phyloP scores from a whole-genome alignment of 2,113 vertebrate genomes.

The Notothenia rossii region DNA sequence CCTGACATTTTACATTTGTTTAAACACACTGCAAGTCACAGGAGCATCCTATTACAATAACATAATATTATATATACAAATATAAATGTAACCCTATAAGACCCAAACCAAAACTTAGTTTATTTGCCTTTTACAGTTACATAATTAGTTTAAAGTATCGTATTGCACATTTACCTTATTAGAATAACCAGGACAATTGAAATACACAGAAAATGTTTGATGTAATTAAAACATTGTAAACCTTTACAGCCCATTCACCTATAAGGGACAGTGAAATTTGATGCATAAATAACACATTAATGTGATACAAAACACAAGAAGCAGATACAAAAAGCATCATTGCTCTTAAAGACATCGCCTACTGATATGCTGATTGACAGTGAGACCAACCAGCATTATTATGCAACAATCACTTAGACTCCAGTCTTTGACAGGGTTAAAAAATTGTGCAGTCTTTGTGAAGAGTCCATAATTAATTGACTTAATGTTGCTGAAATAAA shows the following conservation, averaged over 20 bases:
- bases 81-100: background rate
- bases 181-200: background rate
- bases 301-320: background rate
- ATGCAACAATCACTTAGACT: background rate
- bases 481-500: constrained; percentile 6
- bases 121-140: background rate
- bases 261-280: background rate
- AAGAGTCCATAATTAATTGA: background rate
- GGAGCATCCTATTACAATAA: background rate
- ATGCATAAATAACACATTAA: too few relatives aligned
- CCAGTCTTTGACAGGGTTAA: background rate
- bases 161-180: background rate
- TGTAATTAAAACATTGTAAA: background rate
- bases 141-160: background rate
- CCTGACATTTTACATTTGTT: background rate
- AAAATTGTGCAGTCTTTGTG: background rate
- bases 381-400: background rate
- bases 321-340: background rate
- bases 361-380: background rate
- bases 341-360: background rate
- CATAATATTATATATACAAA: background rate
- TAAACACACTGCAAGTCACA: background rate
- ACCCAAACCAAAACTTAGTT: background rate
- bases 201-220: background rate
- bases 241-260: background rate